Percentiles rank a stretch among this genome's conserved stretches.
These are phyloP conservation scores for Petrocephalus schoutedeni DNA, from an alignment of 2,797 vertebrate genomes.

Conservation along the genomic window DNA sequence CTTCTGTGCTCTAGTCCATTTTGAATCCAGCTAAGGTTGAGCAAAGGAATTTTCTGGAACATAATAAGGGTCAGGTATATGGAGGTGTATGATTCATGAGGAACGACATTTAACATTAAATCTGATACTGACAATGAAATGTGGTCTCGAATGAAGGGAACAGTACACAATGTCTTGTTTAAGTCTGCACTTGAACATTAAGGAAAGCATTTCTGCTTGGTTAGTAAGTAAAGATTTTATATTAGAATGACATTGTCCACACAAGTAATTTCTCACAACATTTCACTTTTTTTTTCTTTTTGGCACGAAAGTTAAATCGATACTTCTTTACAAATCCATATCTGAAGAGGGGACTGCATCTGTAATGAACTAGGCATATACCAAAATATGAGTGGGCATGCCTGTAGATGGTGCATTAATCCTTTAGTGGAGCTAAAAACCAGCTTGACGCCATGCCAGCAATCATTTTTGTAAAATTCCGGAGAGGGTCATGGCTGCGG, in stretches of 20 bases:
- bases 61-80: not conserved
- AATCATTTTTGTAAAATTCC: conserved; percentile 12
- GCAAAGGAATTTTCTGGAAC: not conserved
- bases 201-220: not conserved
- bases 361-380: not conserved
- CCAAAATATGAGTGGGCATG: not conserved
- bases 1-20: not conserved
- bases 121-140: not conserved
- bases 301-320: not conserved
- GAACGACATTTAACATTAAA: not conserved
- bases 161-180: not conserved
- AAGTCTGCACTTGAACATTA: not conserved
- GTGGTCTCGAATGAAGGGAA: not conserved
- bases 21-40: not conserved
- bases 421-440: not conserved
- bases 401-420: conserved; percentile 18
- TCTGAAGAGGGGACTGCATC: not conserved
- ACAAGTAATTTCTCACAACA: not conserved
- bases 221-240: not conserved
- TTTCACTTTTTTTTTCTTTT: not conserved
- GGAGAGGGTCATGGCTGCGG: not conserved
- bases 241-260: not conserved
- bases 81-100: not conserved
- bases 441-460: conserved; percentile 14
- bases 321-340: not conserved